phyloP scores from a whole-genome alignment of 1,140 invertebrate species.

The Acromyrmex charruanus region DNA sequence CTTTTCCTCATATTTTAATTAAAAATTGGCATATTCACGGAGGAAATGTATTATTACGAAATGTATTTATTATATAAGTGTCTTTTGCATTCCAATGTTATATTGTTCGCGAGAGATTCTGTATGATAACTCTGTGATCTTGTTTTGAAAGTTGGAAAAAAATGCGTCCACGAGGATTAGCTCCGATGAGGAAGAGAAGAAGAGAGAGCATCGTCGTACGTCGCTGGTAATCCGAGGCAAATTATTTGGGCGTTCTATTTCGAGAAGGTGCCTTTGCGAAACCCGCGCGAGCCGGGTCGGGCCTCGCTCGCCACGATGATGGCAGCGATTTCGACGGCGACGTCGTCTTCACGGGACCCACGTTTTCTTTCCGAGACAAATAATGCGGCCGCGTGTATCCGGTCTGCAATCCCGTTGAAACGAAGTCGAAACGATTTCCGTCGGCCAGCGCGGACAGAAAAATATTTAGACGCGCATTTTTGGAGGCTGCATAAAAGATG shows the following conservation, averaged over 20 bases:
- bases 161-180: slow-evolving; percentile 16
- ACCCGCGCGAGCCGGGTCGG: slow-evolving; percentile 81
- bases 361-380: slow-evolving; percentile 9
- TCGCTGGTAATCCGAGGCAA: slow-evolving; percentile 86
- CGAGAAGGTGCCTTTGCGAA: slow-evolving; percentile 87
- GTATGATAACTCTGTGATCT: not conserved
- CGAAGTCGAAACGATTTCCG: slow-evolving; percentile 11
- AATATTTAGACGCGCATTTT: slow-evolving; percentile 46
- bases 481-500: not conserved
- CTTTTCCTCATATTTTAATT: not conserved
- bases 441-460: not conserved
- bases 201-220: slow-evolving; percentile 71
- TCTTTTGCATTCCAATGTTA: not conserved
- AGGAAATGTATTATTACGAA: not conserved
- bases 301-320: slow-evolving; percentile 75
- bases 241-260: slow-evolving; percentile 87
- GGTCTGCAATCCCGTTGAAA: not conserved
- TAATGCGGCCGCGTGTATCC: slow-evolving; percentile 16
- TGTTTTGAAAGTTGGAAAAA: slow-evolving; percentile 31
- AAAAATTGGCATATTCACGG: not conserved
- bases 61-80: not conserved
- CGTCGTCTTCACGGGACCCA: slow-evolving; percentile 38
- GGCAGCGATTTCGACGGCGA: slow-evolving; percentile 61
- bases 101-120: not conserved
- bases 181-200: slow-evolving; percentile 49